phyloP scores from a whole-genome alignment of 1,140 invertebrate genomes.

The Pseudoatta argentina region DNA sequence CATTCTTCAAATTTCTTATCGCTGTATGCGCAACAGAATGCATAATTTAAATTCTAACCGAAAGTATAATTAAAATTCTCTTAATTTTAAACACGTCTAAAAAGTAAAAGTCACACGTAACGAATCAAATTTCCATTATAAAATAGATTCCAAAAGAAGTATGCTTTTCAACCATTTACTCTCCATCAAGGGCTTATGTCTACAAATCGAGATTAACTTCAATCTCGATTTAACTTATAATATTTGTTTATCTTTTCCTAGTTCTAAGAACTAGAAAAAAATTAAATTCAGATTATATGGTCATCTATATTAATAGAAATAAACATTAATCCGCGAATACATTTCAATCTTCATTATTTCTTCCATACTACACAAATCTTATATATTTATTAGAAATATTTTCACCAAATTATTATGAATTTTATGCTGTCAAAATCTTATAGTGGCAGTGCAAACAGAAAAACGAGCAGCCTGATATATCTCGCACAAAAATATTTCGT shows the following conservation, averaged over 20 bases:
- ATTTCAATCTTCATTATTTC: neutral
- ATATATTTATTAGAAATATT: neutral
- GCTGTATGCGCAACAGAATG: neutral
- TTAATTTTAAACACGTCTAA: neutral
- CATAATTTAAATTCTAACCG: neutral
- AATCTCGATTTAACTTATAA: no score
- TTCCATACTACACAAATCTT: neutral
- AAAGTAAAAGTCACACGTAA: neutral
- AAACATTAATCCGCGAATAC: neutral
- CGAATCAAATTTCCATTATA: neutral
- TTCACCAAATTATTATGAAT: neutral
- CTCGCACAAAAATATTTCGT: neutral
- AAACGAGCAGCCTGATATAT: neutral
- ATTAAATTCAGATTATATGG: no score
- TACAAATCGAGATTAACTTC: no score
- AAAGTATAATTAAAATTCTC: neutral
- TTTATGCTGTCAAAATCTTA: neutral
- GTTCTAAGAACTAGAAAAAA: no score
- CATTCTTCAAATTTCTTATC: neutral
- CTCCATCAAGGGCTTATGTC: neutral
- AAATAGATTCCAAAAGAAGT: neutral
- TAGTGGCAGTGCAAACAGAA: neutral
- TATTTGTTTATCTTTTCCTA: no score
- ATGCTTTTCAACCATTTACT: neutral
- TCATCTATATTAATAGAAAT: no score